A percentile compares a stretch with the other conserved stretches of the same genome.
phyloP scores from a whole-genome alignment of 2,113 vertebrate species.

The Perccottus glenii region DNA sequence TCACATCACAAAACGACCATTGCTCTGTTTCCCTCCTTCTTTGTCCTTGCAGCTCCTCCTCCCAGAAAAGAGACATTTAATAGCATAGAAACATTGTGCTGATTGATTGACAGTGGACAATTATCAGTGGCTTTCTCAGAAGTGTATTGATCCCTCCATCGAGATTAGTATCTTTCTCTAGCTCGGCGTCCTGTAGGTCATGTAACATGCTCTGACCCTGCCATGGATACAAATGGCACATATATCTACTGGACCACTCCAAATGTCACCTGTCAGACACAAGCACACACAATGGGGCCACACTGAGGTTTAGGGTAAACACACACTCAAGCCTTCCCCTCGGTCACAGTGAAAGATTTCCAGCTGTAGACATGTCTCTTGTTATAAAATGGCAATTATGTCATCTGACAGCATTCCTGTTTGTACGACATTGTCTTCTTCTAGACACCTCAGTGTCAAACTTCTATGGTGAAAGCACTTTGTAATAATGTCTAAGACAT shows the following conservation, averaged over 20 bases:
- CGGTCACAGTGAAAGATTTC: constrained; percentile 33
- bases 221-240: constrained; percentile 77
- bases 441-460: background rate
- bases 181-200: constrained; percentile 70
- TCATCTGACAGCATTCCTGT: constrained; percentile 48
- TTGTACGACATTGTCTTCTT: constrained; percentile 27
- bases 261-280: constrained; percentile 76
- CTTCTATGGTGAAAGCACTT: constrained; percentile 16
- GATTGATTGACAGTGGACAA: constrained; percentile 75
- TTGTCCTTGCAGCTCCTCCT: background rate
- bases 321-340: constrained; percentile 18
- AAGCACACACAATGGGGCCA: constrained; percentile 32
- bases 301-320: constrained; percentile 54
- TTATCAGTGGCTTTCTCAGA: constrained; percentile 68
- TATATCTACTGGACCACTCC: constrained; percentile 66
- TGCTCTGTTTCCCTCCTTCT: background rate
- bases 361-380: constrained; percentile 38
- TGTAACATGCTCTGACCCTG: constrained; percentile 73
- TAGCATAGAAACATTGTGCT: constrained; percentile 52
- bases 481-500: background rate
- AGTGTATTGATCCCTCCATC: constrained; percentile 66
- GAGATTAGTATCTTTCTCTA: constrained; percentile 69
- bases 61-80: constrained; percentile 36
- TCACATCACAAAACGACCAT: background rate
- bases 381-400: constrained; percentile 55